Conservation (phyloP, 2,113 vertebrate species). For the Plestiodon gilberti region DNA sequence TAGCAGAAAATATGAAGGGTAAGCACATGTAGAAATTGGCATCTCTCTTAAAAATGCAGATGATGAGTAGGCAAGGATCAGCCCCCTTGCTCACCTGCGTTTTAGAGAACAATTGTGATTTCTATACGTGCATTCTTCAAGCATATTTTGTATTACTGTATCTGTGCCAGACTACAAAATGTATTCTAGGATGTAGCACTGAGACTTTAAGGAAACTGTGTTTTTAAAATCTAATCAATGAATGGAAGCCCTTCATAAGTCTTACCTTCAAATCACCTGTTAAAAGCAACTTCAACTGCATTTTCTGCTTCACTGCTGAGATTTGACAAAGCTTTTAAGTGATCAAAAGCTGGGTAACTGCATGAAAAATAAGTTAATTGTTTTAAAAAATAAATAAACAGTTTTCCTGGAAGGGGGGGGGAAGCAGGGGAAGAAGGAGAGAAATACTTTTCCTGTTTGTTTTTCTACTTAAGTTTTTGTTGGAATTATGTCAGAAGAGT, state of each 20-base stretch:
- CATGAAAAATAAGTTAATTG: neutral
- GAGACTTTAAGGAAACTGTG: neutral
- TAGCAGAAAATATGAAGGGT: neutral
- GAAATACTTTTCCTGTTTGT: conserved; percentile 2
- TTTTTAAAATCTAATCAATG: conserved; percentile 3
- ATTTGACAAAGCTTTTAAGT: neutral
- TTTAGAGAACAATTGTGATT: neutral
- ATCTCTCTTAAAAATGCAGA: neutral
- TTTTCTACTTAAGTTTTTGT: neutral
- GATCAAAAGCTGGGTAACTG: neutral
- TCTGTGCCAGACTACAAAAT: neutral
- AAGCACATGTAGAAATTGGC: neutral
- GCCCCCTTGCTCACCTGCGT: neutral
- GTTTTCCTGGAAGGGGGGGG: too few relatives aligned
- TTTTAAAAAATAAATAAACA: neutral
- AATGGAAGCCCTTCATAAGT: neutral
- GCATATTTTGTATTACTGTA: neutral
- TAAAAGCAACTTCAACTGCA: neutral
- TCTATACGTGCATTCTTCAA: neutral
- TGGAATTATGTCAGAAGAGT: neutral
- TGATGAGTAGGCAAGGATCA: neutral
- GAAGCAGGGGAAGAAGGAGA: neutral
- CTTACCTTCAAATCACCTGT: neutral
- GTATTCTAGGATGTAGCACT: neutral
- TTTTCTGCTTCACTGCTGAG: conserved; percentile 1